These are phyloP conservation scores for Drosophila ambigua DNA, from an alignment of 1,140 invertebrate genomes.

Conservation along the genomic window DNA sequence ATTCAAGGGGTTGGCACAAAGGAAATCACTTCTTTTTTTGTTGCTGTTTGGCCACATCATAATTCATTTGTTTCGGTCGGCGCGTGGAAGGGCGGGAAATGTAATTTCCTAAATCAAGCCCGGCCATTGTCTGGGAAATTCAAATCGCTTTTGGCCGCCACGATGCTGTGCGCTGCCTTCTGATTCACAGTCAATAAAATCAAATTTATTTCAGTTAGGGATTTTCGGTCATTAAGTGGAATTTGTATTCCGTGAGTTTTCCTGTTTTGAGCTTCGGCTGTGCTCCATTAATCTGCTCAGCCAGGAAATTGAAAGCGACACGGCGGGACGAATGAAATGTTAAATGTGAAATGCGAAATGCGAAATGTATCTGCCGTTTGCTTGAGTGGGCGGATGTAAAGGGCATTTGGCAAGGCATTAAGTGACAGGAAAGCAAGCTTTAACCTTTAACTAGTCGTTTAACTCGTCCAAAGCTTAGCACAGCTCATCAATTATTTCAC, in stretches of 20 bases:
- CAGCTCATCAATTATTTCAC: constrained; percentile 34
- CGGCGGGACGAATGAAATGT: constrained; percentile 6
- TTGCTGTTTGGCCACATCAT: constrained; percentile 47
- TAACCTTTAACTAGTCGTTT: constrained; percentile 17
- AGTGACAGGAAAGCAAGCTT: constrained; percentile 3
- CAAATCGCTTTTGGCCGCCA: constrained; percentile 29
- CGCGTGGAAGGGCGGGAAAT: constrained; percentile 49
- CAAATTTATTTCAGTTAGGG: constrained; percentile 75
- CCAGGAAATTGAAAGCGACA: constrained; percentile 70
- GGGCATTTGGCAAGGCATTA: constrained; percentile 9
- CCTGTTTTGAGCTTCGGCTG: constrained; percentile 31
- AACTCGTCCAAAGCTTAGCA: constrained; percentile 1
- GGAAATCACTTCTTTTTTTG: constrained; percentile 34
- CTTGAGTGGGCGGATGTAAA: too few species aligned
- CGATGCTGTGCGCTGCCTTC: constrained; percentile 1
- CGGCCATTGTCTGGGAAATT: constrained; percentile 62
- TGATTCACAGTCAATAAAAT: constrained; percentile 78
- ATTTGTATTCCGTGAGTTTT: constrained; percentile 53
- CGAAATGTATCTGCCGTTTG: constrained; percentile 27
- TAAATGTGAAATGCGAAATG: neutral
- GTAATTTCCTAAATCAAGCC: constrained; percentile 60
- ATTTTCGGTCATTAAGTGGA: constrained; percentile 74
- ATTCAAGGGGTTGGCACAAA: constrained; percentile 8
- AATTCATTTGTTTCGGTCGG: constrained; percentile 60
- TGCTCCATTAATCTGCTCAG: constrained; percentile 52